Evolutionary conservation across 2,888 invertebrate species (phyloP).

Genomic region (Dynastes maya): DNA sequence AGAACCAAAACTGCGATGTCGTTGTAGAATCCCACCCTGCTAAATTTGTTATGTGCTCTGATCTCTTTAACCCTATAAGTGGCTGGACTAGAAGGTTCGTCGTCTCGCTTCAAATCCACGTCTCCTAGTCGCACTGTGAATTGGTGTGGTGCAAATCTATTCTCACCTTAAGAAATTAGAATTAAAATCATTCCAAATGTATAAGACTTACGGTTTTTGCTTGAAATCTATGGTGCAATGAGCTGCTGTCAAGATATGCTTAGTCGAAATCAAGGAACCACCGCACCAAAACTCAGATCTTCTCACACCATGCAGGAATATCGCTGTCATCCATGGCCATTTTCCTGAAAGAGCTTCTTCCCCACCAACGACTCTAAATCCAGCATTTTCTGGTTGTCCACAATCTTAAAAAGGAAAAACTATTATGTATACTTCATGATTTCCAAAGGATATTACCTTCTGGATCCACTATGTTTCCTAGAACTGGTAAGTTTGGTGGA

Average conservation of each 20-base stretch:
- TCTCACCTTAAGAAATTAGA: too few relatives aligned
- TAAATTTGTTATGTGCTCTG: slow-evolving; percentile 88
- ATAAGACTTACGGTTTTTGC: slow-evolving; percentile 82
- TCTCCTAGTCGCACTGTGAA: slow-evolving; percentile 93
- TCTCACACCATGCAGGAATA: slow-evolving; percentile 88
- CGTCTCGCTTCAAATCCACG: slow-evolving; percentile 87
- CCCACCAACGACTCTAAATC: slow-evolving; percentile 93
- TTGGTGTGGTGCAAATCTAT: slow-evolving; percentile 88
- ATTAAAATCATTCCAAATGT: too few relatives aligned
- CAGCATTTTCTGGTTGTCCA: slow-evolving; percentile 86
- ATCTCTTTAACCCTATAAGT: slow-evolving; percentile 86
- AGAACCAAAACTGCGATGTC: slow-evolving; percentile 91
- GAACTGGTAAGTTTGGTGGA: slow-evolving; percentile 44
- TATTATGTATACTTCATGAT: background rate
- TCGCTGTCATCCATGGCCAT: slow-evolving; percentile 98
- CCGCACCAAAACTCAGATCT: slow-evolving; percentile 96
- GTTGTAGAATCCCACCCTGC: slow-evolving; percentile 93
- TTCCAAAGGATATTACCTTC: slow-evolving; percentile 52
- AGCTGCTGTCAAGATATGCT: slow-evolving; percentile 90
- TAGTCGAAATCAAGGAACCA: slow-evolving; percentile 87
- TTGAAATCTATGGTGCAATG: slow-evolving; percentile 94
- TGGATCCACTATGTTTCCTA: slow-evolving; percentile 55
- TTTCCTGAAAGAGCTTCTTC: slow-evolving; percentile 87
- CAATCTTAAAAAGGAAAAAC: slow-evolving; percentile 77
- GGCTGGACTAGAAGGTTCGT: slow-evolving; percentile 88